Conservation (phyloP, 35 echinoderm and acorn worm genomes). For the Apostichopus californicus region DNA sequence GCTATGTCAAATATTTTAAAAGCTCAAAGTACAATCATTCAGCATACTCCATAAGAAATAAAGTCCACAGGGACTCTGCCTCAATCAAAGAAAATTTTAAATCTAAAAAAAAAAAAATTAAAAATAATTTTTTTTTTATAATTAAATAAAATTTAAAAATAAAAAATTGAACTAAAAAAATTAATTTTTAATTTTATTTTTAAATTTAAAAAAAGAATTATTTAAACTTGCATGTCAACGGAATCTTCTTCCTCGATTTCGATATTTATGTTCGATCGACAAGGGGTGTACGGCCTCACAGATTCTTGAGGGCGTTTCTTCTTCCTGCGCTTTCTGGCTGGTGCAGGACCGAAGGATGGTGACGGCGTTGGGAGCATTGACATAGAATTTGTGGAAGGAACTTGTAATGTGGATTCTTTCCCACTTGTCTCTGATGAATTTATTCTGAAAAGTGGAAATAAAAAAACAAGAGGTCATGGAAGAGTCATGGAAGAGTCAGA, state of each 20-base stretch:
- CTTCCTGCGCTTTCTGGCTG: constrained; percentile 47
- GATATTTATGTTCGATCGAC: constrained; percentile 80
- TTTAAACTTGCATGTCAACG: constrained; percentile 64
- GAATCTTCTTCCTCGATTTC: constrained; percentile 59
- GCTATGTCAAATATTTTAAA: too few relatives aligned
- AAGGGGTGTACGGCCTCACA: constrained; percentile 81
- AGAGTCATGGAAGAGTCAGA: too few relatives aligned
- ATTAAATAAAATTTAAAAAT: too few relatives aligned
- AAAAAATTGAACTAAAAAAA: too few relatives aligned
- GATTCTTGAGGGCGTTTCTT: constrained; percentile 67
- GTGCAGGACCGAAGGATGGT: neutral
- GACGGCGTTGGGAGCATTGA: neutral
- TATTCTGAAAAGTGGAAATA: neutral
- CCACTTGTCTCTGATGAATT: neutral
- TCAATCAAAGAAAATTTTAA: too few relatives aligned
- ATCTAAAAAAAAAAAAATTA: too few relatives aligned
- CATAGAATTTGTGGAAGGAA: constrained; percentile 18
- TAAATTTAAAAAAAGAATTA: too few relatives aligned
- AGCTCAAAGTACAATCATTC: too few relatives aligned
- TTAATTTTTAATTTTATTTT: too few relatives aligned
- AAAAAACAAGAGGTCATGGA: neutral
- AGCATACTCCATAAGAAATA: too few relatives aligned
- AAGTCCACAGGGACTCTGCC: too few relatives aligned
- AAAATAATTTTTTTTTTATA: too few relatives aligned
- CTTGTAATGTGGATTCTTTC: constrained; percentile 14